These are phyloP conservation scores for Halisarca cf. caerulea DNA, from an alignment of 37 sponge, comb jelly and placozoan genomes.

Conservation along the genomic window DNA sequence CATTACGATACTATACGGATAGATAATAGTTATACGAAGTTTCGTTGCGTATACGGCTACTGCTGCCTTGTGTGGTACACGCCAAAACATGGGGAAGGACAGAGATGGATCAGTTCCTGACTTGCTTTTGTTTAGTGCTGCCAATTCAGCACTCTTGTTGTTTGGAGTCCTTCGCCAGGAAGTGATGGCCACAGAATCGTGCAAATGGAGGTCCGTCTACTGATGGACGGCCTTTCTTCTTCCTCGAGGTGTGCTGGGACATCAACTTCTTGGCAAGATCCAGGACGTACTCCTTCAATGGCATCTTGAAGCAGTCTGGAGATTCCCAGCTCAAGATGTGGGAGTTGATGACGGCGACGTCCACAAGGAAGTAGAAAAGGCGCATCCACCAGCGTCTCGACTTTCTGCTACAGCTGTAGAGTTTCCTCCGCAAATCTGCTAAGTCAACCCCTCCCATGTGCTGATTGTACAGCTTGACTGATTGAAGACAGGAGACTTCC, in stretches of 20 bases:
- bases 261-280: not conserved
- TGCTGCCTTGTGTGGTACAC: too few species aligned
- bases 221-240: not conserved
- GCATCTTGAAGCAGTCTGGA: not conserved
- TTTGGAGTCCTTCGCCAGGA: not conserved
- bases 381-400: conserved; percentile 21
- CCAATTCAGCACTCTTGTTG: too few species aligned
- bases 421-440: not conserved
- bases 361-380: not conserved
- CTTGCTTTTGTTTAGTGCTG: too few species aligned
- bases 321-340: not conserved
- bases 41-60: too few species aligned
- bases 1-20: too few species aligned
- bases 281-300: not conserved
- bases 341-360: not conserved
- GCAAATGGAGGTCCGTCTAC: not conserved
- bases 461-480: conserved; percentile 19
- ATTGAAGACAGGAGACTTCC: not conserved
- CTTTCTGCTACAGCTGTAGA: conserved; percentile 2
- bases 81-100: too few species aligned
- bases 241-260: not conserved
- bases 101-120: too few species aligned
- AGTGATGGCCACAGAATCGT: not conserved
- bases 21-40: too few species aligned
- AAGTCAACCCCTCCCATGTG: conserved; percentile 52